Evolutionary conservation across 2,113 vertebrate species (phyloP), one percentile per base, ranked within the genome.

Genomic region (Vidua macroura): DNA sequence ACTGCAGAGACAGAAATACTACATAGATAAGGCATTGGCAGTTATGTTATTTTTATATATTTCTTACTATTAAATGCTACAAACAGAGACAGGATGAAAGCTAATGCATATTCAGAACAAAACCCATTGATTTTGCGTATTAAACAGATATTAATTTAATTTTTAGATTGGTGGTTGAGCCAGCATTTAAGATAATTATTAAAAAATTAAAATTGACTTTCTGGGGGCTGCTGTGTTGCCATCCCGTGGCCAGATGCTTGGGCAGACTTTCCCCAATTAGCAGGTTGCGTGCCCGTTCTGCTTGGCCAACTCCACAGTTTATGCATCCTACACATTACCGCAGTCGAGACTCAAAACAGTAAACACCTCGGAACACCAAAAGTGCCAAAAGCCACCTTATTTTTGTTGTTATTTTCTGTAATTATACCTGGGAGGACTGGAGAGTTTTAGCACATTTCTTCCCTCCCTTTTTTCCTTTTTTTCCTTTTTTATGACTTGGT

Each of bases 361-460:
- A 82, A 84, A 92, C 58, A 15, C 69, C 88, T 94, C 25, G 1
- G 27, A 56, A 78, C 64, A 63, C 85, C 81, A 77, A 90, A 88
- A 96, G 33, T 94, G 67, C 84, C 92, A 90, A 83, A 82, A 95
- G 82, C 83, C 85, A 88, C 62, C 79, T 87, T 89, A 87, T 92
- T 93, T 95, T 95, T 62, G 37, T 95, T 62, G 30, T 95, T 95
- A 66, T 91, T 94, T 97, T 85, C 59, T 73, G 91, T 94, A 95
- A 92, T 95, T 95, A 96, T 58, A 87, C 86, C 88, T 93, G 49
- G 46, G 90, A 82, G 73, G 37, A 60, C 12, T 92, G 93, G 73
- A 80, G 79, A 79, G 37, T 83, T 95, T 55, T 70, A 92, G 66
- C 18, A 10, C 51, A 24, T 76, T 77, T 63, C 43, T 59, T 48